phyloP scores from a whole-genome alignment of 2,113 vertebrate genomes.

The Hemichromis elongatus region DNA sequence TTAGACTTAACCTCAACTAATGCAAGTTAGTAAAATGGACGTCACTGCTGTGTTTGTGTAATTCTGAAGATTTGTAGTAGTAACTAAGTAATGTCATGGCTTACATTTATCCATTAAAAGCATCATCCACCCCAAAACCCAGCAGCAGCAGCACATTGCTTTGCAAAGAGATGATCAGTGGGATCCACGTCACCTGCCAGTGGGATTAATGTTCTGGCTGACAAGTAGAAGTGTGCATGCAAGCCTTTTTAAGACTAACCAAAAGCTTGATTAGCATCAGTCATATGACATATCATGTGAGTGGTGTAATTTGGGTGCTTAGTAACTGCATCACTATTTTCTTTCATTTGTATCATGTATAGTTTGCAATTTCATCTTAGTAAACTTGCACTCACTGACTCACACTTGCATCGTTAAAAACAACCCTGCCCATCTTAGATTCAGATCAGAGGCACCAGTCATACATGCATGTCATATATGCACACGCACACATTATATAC shows the following conservation, averaged over 20 bases:
- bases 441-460: background rate
- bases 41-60: background rate
- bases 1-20: background rate
- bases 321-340: background rate
- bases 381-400: slow-evolving; percentile 21
- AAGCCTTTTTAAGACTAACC: background rate
- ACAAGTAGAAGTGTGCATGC: background rate
- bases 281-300: background rate
- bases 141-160: background rate
- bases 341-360: background rate
- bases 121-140: background rate
- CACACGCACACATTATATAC: background rate
- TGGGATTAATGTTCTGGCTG: background rate
- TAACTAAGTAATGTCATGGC: background rate
- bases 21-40: background rate
- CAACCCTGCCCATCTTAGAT: slow-evolving; percentile 6
- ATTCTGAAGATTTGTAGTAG: background rate
- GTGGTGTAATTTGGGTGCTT: background rate
- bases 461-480: background rate
- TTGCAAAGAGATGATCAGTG: background rate
- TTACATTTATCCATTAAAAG: background rate
- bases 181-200: background rate
- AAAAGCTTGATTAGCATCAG: background rate
- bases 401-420: slow-evolving; percentile 8
- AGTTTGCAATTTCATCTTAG: background rate